Base-by-base conservation (phyloP, 2,113 vertebrate genomes). In the Malurus cyaneus region DNA sequence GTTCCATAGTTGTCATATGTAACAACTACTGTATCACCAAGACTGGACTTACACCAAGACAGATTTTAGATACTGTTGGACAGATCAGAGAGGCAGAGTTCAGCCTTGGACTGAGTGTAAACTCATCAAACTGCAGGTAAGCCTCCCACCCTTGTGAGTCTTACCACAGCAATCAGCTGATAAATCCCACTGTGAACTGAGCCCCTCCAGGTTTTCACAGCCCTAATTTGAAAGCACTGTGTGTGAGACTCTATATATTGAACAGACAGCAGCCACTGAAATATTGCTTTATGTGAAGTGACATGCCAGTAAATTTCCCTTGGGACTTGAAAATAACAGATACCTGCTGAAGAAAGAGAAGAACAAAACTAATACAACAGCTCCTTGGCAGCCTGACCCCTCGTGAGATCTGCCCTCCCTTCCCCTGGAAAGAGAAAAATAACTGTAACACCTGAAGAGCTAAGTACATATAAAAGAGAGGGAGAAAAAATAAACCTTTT, bases 401-500 rank as follows among this genome's bases (percentile, higher is more conserved):
- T 86, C 52, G 86, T 60, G 77, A 94, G 61, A 95, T 62, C 34
- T 88, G 72, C 61, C 57, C 60, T 94, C 28, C 80, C 59, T 86
- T 89, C 8, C 73, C 34, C 34, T 85, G 41, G 49, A 88, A 91
- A 72, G 87, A 69, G 77, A 95, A 89, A 95, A 93, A 91, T 87
- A 93, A 61, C 67, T 0, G 3, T 89, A 80, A 92, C 67, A 94
- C 36, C 61, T 86, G 64, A 57, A 89, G 34, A 96, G 41, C 52
- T 88, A 96, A 96, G 80, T 77, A 78, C 60, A 84, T 92, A 94
- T 93, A 92, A 94, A 95, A 97, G 69, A 92, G 86, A 97, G 61
- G 79, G 77, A 94, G 59, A 69, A 49, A 88, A 87, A 83, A 90
- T 86, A 96, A 95, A 99, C 99, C 98, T 99, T 98, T 98, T 99